These are phyloP conservation scores for Miltochrista miniata DNA, from an alignment of 2,888 invertebrate species.

Conservation along the genomic window DNA sequence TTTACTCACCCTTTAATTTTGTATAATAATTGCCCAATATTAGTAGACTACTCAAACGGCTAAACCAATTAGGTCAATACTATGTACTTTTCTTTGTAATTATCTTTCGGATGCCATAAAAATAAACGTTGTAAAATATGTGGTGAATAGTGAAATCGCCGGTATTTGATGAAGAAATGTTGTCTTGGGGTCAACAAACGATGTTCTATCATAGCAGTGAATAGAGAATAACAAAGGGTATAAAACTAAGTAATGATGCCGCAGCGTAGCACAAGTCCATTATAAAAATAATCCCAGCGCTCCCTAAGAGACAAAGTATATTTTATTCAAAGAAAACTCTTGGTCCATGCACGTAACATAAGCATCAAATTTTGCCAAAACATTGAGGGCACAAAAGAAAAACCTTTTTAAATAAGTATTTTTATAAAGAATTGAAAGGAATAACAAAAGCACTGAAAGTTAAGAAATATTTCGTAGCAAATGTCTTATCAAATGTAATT, in stretches of 20 bases:
- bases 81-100: too few species aligned
- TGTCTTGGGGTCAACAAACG: background rate
- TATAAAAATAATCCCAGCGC: conserved; percentile 11
- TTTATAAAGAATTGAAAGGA: conserved; percentile 54
- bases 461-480: too few species aligned
- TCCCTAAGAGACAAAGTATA: conserved; percentile 13
- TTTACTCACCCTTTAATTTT: background rate
- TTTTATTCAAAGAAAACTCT: conserved; percentile 11
- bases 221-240: conserved; percentile 9
- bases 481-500: too few species aligned
- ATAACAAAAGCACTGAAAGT: conserved; percentile 35
- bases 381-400: conserved; percentile 36
- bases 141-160: too few species aligned
- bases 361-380: conserved; percentile 33
- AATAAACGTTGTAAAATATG: too few species aligned
- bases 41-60: too few species aligned
- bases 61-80: too few species aligned
- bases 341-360: conserved; percentile 19
- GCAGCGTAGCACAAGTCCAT: conserved; percentile 9
- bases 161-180: background rate
- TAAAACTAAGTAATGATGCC: conserved; percentile 12
- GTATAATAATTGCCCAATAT: too few species aligned
- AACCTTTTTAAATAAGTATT: conserved; percentile 46
- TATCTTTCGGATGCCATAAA: too few species aligned
- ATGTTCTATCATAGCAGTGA: background rate